A percentile compares a stretch with the other conserved stretches of the same genome.
phyloP scores from a whole-genome alignment of 2,888 invertebrate species.

The Polydrusus cervinus region DNA sequence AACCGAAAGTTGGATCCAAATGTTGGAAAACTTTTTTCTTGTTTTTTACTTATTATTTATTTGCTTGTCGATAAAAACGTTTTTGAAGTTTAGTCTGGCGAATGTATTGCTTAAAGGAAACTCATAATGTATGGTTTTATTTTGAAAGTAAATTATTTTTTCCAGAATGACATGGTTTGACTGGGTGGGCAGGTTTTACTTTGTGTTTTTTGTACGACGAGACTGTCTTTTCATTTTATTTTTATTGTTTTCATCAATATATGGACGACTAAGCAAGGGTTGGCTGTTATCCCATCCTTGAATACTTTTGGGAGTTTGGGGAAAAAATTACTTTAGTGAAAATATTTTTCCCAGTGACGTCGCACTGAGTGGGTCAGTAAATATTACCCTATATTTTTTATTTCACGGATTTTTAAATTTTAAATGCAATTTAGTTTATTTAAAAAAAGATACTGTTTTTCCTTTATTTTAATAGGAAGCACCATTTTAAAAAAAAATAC shows the following conservation, averaged over 20 bases:
- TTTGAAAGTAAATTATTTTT: background rate
- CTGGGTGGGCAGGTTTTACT: background rate
- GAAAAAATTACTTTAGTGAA: no score
- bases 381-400: no score
- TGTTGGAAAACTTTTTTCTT: constrained; percentile 37
- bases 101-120: background rate
- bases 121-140: constrained; percentile 5
- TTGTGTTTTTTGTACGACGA: background rate
- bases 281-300: no score
- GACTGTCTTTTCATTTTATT: background rate
- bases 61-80: constrained; percentile 31
- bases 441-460: no score
- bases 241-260: background rate
- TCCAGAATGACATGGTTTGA: background rate
- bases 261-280: no score
- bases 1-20: constrained; percentile 38
- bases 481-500: no score
- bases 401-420: no score
- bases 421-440: no score
- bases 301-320: no score
- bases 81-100: constrained; percentile 16
- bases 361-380: no score
- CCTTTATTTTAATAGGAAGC: no score
- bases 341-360: no score
- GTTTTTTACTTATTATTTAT: constrained; percentile 41